Evolutionary conservation across 2,888 invertebrate genomes (phyloP), one percentile per base, ranked within the genome.

Genomic region (Pegoplata infirma): DNA sequence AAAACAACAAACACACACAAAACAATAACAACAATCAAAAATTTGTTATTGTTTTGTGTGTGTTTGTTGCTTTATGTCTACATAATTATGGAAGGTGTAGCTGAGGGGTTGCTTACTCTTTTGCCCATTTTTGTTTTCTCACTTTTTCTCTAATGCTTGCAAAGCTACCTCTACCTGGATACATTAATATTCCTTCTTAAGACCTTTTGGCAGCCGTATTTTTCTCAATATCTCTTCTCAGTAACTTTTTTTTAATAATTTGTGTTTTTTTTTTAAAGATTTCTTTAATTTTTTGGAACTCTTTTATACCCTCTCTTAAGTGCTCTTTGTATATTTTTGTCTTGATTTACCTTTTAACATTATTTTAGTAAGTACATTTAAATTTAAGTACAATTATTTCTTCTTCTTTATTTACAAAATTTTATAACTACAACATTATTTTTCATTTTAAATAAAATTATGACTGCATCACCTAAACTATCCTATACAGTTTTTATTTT

Each of bases 241-340:
- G 53, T 0, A 55, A 53, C 47, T 56, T 64, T 23, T 46, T 14
- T 23, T 5, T 25, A 51, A 16, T 14, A 51, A 25, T 21, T 66
- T 44, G 21, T 25, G 17, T 16, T 49, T 36, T 61, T 40, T 25
- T 25, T 55, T 6, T 8, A 12, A 12, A 40, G 36, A 36, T 46
- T 71, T 63, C 36, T 5, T 64, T 36, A 49, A 1, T 3, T 23
- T 56, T 7, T 25, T 67, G 72, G 72, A 72, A 72, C 59, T 72
- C 68, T 76, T 63, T 40, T 74, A 74, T 74, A 74, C 74, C 74
- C 66, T 74, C 74, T 67, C 66, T 74, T 16, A 49, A 76, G 75
- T 76, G 75, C 68, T 76, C 75, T 51, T 76, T 25, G 7, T 14
- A 23, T 51, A 14, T 25, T 6, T 12, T 63, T 51, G 46, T 17